phyloP scores from a whole-genome alignment of 2,888 invertebrate species.

The Scaeva pyrastri region DNA sequence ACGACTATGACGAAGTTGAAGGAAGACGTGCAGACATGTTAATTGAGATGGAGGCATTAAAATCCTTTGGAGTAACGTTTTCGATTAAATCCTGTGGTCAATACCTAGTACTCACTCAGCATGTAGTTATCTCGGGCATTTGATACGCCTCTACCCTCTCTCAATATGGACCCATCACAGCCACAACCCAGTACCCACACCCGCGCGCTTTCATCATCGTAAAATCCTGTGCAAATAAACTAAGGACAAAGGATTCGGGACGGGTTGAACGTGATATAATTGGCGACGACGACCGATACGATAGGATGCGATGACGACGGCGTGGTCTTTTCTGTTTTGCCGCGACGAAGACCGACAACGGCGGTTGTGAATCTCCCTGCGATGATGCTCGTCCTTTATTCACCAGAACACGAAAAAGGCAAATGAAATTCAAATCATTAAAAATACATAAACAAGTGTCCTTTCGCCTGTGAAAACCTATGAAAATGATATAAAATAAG shows the following conservation, averaged over 20 bases:
- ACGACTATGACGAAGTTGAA: constrained; percentile 12
- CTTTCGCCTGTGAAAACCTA: constrained; percentile 59
- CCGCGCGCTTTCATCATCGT: constrained; percentile 10
- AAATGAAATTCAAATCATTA: constrained; percentile 59
- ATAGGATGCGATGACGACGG: no score
- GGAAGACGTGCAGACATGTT: constrained; percentile 66
- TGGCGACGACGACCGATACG: background rate
- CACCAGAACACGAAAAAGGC: constrained; percentile 12
- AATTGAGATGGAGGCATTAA: constrained; percentile 70
- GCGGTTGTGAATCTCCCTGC: constrained; percentile 21
- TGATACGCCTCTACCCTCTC: background rate
- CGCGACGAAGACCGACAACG: no score
- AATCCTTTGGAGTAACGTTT: constrained; percentile 64
- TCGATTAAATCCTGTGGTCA: constrained; percentile 60
- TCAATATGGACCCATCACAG: constrained; percentile 17
- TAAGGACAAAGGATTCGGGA: constrained; percentile 8
- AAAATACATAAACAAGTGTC: constrained; percentile 76
- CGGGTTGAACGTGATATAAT: constrained; percentile 3
- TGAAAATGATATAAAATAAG: constrained; percentile 70
- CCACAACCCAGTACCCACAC: no score
- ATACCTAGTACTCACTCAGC: constrained; percentile 19
- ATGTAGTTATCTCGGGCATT: constrained; percentile 21
- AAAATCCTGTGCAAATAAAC: constrained; percentile 48
- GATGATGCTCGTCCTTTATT: constrained; percentile 16
- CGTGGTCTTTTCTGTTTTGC: background rate